These are phyloP conservation scores for Parnassius glacialis DNA, from an alignment of 2,888 invertebrate species.

Conservation along the genomic window DNA sequence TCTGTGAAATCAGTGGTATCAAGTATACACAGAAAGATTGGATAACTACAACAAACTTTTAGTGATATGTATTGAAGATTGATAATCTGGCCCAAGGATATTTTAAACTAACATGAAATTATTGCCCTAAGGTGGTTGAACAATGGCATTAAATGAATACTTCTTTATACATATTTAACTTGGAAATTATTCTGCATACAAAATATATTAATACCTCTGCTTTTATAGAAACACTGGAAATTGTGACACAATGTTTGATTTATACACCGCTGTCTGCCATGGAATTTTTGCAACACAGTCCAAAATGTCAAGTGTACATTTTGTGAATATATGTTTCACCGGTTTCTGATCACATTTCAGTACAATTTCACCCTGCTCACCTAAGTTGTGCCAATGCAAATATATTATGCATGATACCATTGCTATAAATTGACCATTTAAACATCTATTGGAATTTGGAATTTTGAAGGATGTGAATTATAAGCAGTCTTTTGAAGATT, in stretches of 20 bases:
- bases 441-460: conserved; percentile 35
- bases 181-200: conserved; percentile 12
- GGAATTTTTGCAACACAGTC: conserved; percentile 42
- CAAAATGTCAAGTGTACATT: conserved; percentile 33
- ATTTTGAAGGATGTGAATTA: conserved; percentile 35
- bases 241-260: conserved; percentile 26
- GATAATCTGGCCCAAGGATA: conserved; percentile 1
- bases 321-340: conserved; percentile 56
- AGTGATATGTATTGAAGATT: conserved; percentile 9
- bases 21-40: conserved; percentile 33
- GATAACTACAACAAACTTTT: conserved; percentile 19
- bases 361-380: conserved; percentile 67
- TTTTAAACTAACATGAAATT: conserved; percentile 1
- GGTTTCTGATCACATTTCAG: conserved; percentile 76
- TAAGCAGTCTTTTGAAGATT: conserved; percentile 38
- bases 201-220: conserved; percentile 43
- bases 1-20: conserved; percentile 59
- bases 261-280: conserved; percentile 32
- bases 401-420: conserved; percentile 54
- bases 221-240: conserved; percentile 40
- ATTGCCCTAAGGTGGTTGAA: not conserved
- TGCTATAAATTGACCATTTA: conserved; percentile 36
- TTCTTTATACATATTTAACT: conserved; percentile 1
- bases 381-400: conserved; percentile 43
- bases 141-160: conserved; percentile 2